phyloP scores from a whole-genome alignment of 2,113 vertebrate species.

The Bucco capensis region DNA sequence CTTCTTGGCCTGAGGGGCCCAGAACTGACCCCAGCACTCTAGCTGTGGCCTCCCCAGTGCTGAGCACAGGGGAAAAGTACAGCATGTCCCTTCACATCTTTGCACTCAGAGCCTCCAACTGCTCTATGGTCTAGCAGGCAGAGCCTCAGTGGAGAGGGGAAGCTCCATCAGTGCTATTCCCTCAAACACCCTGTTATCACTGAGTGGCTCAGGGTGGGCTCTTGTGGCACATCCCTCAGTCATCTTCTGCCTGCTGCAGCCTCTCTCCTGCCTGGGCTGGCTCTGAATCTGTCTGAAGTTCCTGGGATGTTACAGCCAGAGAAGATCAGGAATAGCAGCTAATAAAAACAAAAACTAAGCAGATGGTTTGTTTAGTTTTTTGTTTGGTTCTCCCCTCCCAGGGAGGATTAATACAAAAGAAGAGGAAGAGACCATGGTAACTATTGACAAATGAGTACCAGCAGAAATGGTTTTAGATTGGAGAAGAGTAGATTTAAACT shows the following conservation, averaged over 20 bases:
- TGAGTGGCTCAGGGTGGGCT: background rate
- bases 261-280: background rate
- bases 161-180: background rate
- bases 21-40: no score
- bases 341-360: background rate
- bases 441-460: background rate
- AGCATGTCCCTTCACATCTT: background rate
- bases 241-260: background rate
- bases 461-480: no score
- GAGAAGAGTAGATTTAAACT: no score
- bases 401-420: background rate
- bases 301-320: background rate
- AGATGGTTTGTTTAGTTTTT: background rate
- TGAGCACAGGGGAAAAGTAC: no score
- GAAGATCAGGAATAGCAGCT: background rate
- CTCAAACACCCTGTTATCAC: background rate
- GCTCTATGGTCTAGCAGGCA: background rate
- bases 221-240: accelerated
- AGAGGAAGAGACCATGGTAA: background rate
- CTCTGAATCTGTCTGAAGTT: background rate
- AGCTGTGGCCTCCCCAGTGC: no score
- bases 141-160: background rate
- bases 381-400: no score
- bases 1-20: no score
- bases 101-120: background rate